A percentile compares a stretch with the other conserved stretches of the same genome.
These are phyloP conservation scores for Scaptomyza flava DNA, from an alignment of 2,888 invertebrate species.

Conservation along the genomic window DNA sequence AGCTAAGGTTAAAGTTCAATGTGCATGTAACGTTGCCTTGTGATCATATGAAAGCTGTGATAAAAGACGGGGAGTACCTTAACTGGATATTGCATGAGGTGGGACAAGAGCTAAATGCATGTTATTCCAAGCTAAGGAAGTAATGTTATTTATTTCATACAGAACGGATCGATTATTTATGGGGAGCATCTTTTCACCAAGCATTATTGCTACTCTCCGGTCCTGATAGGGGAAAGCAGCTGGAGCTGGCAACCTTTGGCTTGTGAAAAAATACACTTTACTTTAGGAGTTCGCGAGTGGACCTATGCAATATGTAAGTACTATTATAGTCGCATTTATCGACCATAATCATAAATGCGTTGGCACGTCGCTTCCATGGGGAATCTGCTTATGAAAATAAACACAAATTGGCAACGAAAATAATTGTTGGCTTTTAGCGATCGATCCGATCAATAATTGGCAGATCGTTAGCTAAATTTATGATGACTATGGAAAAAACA, in stretches of 20 bases:
- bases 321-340: neutral
- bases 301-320: constrained; percentile 81
- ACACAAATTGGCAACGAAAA: constrained; percentile 46
- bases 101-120: neutral
- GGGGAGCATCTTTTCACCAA: constrained; percentile 65
- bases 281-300: constrained; percentile 76
- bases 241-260: constrained; percentile 81
- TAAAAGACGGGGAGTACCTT: constrained; percentile 47
- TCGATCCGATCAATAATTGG: constrained; percentile 30
- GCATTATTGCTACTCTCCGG: constrained; percentile 72
- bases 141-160: neutral
- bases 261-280: constrained; percentile 74
- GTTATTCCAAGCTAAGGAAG: neutral
- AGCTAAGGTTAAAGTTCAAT: constrained; percentile 51
- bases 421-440: constrained; percentile 37
- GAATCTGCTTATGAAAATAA: constrained; percentile 37
- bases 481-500: constrained; percentile 4
- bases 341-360: constrained; percentile 17
- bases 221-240: constrained; percentile 36
- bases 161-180: constrained; percentile 75
- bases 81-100: constrained; percentile 68
- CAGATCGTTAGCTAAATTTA: constrained; percentile 44
- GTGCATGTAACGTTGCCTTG: constrained; percentile 73
- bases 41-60: constrained; percentile 68
- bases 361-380: constrained; percentile 5